Conservation (phyloP, 2,888 invertebrate species). For the Drosophila recens region DNA sequence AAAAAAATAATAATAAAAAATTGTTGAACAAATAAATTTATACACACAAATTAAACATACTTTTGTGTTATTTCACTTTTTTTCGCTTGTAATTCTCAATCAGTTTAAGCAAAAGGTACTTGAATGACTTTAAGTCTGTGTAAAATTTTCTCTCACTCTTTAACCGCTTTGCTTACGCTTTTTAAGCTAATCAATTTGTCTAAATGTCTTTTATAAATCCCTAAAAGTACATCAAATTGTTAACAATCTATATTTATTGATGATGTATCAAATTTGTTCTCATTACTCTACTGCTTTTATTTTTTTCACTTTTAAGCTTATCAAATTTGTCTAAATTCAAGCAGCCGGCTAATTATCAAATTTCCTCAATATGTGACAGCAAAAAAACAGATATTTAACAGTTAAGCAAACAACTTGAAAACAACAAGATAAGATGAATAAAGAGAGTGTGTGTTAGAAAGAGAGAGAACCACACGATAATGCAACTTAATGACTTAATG, state of each 20-base stretch:
- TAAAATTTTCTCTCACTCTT: no score
- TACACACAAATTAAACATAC: neutral
- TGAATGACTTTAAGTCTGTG: neutral
- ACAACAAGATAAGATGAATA: slow-evolving; percentile 48
- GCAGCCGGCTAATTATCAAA: slow-evolving; percentile 29
- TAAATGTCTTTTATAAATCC: neutral
- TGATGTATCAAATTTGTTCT: neutral
- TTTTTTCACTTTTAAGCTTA: slow-evolving; percentile 13
- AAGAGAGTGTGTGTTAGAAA: slow-evolving; percentile 3
- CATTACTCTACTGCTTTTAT: neutral
- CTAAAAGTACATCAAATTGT: neutral
- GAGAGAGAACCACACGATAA: slow-evolving; percentile 36
- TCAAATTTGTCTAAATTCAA: slow-evolving; percentile 25
- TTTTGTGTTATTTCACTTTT: neutral
- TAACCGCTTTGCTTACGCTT: no score
- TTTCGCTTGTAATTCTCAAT: neutral
- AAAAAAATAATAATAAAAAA: neutral
- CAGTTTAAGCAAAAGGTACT: neutral
- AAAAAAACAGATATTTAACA: slow-evolving; percentile 41
- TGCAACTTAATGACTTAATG: slow-evolving; percentile 70
- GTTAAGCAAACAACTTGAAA: slow-evolving; percentile 41
- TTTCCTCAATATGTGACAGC: slow-evolving; percentile 43
- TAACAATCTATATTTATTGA: neutral
- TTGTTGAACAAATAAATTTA: no score
- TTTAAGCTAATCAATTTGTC: no score